These are phyloP conservation scores for Dichetophora obliterata DNA, from an alignment of 2,888 invertebrate species.

Conservation along the genomic window DNA sequence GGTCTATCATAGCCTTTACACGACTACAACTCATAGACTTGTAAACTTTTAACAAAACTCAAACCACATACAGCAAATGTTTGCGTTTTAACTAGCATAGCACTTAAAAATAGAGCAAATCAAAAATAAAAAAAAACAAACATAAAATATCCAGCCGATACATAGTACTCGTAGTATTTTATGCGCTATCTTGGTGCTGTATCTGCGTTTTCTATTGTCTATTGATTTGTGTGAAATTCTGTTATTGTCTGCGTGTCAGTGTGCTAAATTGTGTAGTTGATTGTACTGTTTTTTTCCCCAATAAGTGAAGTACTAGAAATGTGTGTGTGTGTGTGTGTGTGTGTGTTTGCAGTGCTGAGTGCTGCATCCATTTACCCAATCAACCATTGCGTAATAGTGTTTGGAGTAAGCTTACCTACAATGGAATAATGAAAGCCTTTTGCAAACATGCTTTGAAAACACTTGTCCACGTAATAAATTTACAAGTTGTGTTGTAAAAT, in stretches of 20 bases:
- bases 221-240: slow-evolving; percentile 34
- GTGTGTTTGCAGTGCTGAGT: neutral
- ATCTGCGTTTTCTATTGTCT: slow-evolving; percentile 26
- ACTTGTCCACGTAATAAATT: too few species aligned
- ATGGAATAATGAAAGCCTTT: too few species aligned
- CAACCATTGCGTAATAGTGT: too few species aligned
- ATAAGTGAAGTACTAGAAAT: neutral
- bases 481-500: too few species aligned
- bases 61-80: neutral
- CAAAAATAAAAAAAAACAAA: neutral
- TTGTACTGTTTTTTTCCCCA: neutral
- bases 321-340: neutral
- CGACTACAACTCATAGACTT: neutral
- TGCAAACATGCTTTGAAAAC: too few species aligned
- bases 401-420: too few species aligned
- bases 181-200: slow-evolving; percentile 13
- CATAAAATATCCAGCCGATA: neutral
- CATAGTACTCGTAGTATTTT: neutral
- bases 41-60: neutral
- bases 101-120: slow-evolving; percentile 11
- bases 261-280: neutral
- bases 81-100: neutral
- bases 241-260: neutral
- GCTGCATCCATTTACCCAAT: slow-evolving; percentile 14
- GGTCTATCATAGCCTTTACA: neutral